A percentile compares a stretch with the other conserved stretches of the same genome.
phyloP scores from a whole-genome alignment of 1,140 invertebrate genomes.

The Steinernema feltiae region DNA sequence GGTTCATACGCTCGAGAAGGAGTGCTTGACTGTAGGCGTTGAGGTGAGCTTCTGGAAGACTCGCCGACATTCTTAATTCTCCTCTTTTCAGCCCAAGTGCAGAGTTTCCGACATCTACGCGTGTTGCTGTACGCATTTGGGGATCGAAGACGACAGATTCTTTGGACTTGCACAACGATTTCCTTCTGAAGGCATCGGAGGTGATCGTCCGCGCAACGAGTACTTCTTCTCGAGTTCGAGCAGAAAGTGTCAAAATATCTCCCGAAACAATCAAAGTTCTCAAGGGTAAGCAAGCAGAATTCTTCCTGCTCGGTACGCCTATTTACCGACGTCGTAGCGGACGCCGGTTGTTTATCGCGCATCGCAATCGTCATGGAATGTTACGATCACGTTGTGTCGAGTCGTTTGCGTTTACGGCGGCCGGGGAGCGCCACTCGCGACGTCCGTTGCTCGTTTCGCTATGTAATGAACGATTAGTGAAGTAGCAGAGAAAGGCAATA shows the following conservation, averaged over 20 bases:
- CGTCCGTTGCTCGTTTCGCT: neutral
- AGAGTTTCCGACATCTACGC: conserved; percentile 75
- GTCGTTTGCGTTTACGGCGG: conserved; percentile 16
- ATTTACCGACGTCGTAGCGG: neutral
- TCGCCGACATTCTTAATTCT: no score
- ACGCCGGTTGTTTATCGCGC: conserved; percentile 13
- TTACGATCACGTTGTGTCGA: conserved; percentile 3
- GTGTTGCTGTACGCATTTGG: conserved; percentile 73
- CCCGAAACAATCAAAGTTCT: conserved; percentile 86
- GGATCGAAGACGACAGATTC: conserved; percentile 74
- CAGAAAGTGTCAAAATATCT: conserved; percentile 90
- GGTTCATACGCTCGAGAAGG: conserved; percentile 65
- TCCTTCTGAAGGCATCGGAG: conserved; percentile 57
- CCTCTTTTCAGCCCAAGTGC: conserved; percentile 69
- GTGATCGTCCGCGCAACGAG: conserved; percentile 65
- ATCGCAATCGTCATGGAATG: conserved; percentile 14
- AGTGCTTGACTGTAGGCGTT: conserved; percentile 67
- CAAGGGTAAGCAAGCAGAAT: conserved; percentile 69
- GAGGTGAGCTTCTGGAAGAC: conserved; percentile 60
- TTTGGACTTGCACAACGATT: conserved; percentile 75
- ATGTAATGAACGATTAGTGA: neutral
- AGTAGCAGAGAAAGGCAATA: neutral
- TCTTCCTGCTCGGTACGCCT: conserved; percentile 15
- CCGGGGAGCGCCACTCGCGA: neutral
- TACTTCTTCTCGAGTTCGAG: conserved; percentile 85